These are phyloP conservation scores for Achroia grisella DNA, from an alignment of 1,140 invertebrate genomes.

Conservation along the genomic window DNA sequence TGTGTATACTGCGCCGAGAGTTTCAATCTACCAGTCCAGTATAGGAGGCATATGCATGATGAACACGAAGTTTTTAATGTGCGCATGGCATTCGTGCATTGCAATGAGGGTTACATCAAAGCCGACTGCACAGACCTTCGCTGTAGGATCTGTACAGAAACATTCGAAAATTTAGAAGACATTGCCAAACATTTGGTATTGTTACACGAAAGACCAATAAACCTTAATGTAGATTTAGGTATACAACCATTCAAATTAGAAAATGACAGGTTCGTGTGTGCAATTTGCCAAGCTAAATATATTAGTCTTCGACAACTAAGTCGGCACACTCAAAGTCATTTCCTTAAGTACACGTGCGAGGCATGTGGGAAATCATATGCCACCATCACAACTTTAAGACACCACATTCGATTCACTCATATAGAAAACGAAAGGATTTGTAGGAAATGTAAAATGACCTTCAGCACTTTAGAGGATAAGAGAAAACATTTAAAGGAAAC, in stretches of 20 bases:
- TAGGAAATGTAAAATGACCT: constrained; percentile 27
- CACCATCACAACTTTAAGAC: constrained; percentile 15
- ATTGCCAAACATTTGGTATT: constrained; percentile 19
- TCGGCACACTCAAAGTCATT: constrained; percentile 31
- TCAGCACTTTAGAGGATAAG: constrained; percentile 18
- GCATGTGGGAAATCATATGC: constrained; percentile 34
- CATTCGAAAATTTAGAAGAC: constrained; percentile 15
- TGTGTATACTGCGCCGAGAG: constrained; percentile 38
- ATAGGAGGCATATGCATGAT: constrained; percentile 30
- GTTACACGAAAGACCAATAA: constrained; percentile 17
- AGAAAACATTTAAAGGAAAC: constrained; percentile 19
- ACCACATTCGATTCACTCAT: constrained; percentile 28
- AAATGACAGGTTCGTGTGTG: constrained; percentile 22
- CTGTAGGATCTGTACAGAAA: constrained; percentile 23
- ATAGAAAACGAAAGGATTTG: constrained; percentile 21
- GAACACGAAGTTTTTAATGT: constrained; percentile 25
- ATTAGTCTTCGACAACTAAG: constrained; percentile 21
- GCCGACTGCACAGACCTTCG: constrained; percentile 26
- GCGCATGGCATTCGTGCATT: constrained; percentile 26
- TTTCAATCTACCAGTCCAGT: constrained; percentile 21
- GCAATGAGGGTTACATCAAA: constrained; percentile 30
- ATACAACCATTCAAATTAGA: constrained; percentile 27
- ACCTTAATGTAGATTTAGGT: constrained; percentile 16
- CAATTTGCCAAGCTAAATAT: constrained; percentile 20
- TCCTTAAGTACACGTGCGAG: constrained; percentile 31